Percentiles rank a stretch among this genome's conserved stretches.
These are phyloP conservation scores for Halocynthia roretzi DNA, from an alignment of 23 tunicate species.

Conservation along the genomic window DNA sequence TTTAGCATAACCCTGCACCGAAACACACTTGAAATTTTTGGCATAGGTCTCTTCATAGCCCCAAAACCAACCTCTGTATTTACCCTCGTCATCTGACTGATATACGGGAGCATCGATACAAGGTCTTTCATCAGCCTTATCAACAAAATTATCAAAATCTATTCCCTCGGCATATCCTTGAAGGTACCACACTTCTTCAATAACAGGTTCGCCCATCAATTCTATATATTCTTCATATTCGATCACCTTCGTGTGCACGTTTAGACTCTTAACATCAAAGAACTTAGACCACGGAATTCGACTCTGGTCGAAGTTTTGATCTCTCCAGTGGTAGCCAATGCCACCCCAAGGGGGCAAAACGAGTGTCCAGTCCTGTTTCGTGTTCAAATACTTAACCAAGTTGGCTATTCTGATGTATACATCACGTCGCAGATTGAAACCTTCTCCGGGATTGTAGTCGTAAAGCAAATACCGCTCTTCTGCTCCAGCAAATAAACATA, in stretches of 20 bases:
- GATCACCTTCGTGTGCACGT: slow-evolving; percentile 71
- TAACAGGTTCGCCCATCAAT: slow-evolving; percentile 74
- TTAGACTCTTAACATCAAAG: slow-evolving; percentile 74
- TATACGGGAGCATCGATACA: slow-evolving; percentile 82
- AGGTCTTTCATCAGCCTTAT: slow-evolving; percentile 87
- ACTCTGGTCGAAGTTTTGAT: slow-evolving; percentile 83
- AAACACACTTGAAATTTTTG: slow-evolving; percentile 92
- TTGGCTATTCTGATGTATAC: slow-evolving; percentile 92
- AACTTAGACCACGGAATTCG: slow-evolving; percentile 77
- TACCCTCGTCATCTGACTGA: slow-evolving; percentile 62
- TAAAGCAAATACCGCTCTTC: slow-evolving; percentile 74
- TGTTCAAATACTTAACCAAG: slow-evolving; percentile 39
- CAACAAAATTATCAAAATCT: slow-evolving; percentile 76
- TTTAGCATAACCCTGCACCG: slow-evolving; percentile 72
- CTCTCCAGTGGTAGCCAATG: slow-evolving; percentile 98
- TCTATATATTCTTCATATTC: slow-evolving; percentile 94
- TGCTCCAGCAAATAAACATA: neutral
- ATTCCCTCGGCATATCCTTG: slow-evolving; percentile 94
- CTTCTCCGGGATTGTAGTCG: slow-evolving; percentile 99
- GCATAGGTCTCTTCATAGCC: slow-evolving; percentile 95
- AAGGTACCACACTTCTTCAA: slow-evolving; percentile 97
- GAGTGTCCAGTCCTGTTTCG: slow-evolving; percentile 70
- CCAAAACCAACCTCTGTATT: slow-evolving; percentile 96
- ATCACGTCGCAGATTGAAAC: slow-evolving; percentile 90
- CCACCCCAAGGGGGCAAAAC: slow-evolving; percentile 99